Percentiles rank a stretch among this genome's conserved stretches.
phyloP scores from a whole-genome alignment of 2,113 vertebrate genomes.

The Brienomyrus longianalis region DNA sequence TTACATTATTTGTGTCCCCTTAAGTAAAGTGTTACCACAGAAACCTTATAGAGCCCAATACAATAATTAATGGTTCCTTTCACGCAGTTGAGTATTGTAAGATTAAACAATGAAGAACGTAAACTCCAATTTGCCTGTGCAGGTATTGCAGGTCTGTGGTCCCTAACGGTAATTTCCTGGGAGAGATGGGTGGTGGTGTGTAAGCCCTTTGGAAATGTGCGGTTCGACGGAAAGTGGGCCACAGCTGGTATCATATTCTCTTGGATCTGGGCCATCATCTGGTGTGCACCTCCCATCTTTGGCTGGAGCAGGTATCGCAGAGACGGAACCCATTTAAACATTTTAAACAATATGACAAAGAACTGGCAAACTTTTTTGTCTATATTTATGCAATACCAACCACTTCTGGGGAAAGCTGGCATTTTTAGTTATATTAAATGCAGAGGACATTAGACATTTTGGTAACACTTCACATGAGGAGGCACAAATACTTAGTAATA shows the following conservation, averaged over 20 bases:
- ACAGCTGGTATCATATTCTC: conserved; percentile 66
- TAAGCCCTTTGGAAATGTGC: conserved; percentile 83
- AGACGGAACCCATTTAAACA: neutral
- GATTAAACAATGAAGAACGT: neutral
- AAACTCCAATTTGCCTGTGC: neutral
- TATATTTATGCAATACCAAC: no score
- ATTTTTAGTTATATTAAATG: neutral
- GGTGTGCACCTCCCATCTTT: conserved; percentile 75
- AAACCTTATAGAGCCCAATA: neutral
- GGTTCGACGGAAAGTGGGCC: conserved; percentile 80
- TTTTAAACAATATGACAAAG: neutral
- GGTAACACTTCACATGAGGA: neutral
- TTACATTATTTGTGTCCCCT: neutral
- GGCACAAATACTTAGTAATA: neutral
- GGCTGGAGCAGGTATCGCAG: conserved; percentile 79
- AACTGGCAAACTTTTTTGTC: neutral
- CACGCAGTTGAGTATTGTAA: neutral
- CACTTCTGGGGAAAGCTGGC: neutral
- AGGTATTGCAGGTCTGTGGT: conserved; percentile 80
- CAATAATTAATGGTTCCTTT: neutral
- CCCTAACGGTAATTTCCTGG: conserved; percentile 79
- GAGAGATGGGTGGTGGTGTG: conserved; percentile 87
- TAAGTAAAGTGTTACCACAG: neutral
- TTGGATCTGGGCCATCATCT: conserved; percentile 68
- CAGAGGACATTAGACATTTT: neutral